These are phyloP conservation scores for Perdita meconis DNA, from an alignment of 2,888 invertebrate genomes.

Conservation along the genomic window DNA sequence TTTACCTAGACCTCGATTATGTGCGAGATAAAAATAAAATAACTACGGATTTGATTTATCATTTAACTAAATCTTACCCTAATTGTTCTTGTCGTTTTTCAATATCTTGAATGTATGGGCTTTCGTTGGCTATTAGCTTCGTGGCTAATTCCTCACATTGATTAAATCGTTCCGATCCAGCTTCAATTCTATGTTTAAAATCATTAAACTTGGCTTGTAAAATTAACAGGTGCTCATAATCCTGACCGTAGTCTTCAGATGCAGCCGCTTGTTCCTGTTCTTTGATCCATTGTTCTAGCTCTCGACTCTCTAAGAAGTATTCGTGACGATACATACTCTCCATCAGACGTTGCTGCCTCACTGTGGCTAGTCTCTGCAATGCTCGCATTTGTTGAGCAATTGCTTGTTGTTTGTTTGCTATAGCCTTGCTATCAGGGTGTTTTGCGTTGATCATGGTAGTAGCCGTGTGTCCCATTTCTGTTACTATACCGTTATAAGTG, in stretches of 20 bases:
- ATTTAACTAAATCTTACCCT: conserved; percentile 86
- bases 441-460: conserved; percentile 91
- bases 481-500: conserved; percentile 95
- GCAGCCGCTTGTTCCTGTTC: conserved; percentile 95
- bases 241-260: conserved; percentile 97
- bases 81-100: conserved; percentile 94
- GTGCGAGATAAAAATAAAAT: too few species aligned
- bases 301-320: conserved; percentile 95
- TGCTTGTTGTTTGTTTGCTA: conserved; percentile 90
- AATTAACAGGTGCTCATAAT: conserved; percentile 95
- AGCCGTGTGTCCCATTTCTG: conserved; percentile 96
- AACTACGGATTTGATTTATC: too few species aligned
- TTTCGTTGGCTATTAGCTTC: conserved; percentile 93
- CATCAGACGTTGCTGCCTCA: conserved; percentile 93
- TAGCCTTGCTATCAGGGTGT: conserved; percentile 93
- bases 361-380: conserved; percentile 91
- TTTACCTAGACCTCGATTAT: neutral
- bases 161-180: conserved; percentile 95
- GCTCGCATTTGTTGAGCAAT: conserved; percentile 92
- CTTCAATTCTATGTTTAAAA: conserved; percentile 95
- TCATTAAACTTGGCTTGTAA: conserved; percentile 96
- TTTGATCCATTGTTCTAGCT: conserved; percentile 96
- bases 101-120: conserved; percentile 93
- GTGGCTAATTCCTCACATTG: conserved; percentile 96
- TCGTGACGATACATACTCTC: conserved; percentile 96